A percentile compares a stretch with the other conserved stretches of the same genome.
Conservation (phyloP, 2,113 vertebrate genomes). For the Crotalus horridus region DNA sequence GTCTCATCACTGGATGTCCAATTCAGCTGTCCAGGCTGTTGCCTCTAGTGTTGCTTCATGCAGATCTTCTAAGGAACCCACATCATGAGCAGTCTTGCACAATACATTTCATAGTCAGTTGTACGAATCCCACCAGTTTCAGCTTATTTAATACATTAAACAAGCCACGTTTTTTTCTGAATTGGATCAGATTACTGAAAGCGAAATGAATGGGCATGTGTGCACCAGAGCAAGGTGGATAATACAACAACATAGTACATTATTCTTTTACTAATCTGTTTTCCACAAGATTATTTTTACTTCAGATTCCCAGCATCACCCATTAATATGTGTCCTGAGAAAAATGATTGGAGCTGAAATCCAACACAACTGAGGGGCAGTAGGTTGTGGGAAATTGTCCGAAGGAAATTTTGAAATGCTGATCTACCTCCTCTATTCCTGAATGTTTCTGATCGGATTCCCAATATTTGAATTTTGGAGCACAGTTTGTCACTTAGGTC, state of each 20-base stretch:
- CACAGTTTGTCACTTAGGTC: no score
- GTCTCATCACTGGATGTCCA: background rate
- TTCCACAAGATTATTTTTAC: background rate
- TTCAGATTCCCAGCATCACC: background rate
- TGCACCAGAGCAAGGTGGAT: background rate
- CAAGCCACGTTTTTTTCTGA: background rate
- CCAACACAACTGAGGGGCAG: background rate
- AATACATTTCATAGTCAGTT: background rate
- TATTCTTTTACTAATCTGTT: background rate
- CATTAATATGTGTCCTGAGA: background rate
- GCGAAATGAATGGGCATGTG: background rate
- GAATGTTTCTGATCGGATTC: background rate
- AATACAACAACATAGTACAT: background rate
- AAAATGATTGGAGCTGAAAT: background rate
- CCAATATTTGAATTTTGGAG: background rate
- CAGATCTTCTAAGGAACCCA: background rate
- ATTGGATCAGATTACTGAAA: background rate
- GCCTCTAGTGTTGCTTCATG: background rate
- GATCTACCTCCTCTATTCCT: background rate
- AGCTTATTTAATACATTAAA: background rate
- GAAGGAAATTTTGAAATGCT: background rate
- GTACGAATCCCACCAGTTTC: background rate
- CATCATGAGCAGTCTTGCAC: background rate
- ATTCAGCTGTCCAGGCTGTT: no score
- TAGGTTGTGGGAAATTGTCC: no score